Evolutionary conservation across 2,113 vertebrate species (phyloP).

Genomic region (Phaethornis superciliosus): DNA sequence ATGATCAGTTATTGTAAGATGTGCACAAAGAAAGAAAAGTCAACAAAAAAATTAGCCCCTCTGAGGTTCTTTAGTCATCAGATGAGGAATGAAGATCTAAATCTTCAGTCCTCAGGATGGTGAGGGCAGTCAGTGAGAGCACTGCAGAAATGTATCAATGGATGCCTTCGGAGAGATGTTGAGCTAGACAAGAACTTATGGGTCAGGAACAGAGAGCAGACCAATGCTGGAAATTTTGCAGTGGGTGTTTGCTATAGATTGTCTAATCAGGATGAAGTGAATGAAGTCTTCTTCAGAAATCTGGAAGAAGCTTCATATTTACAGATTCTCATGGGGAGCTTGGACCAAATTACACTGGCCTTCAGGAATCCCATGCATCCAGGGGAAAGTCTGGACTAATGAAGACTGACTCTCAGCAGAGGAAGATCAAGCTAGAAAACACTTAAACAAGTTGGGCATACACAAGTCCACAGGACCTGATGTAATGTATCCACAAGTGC

Average conservation of each 20-base stretch:
- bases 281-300: not conserved
- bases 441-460: not conserved
- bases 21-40: not conserved
- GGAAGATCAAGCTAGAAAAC: not conserved
- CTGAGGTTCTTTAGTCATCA: not conserved
- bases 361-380: not conserved
- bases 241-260: not conserved
- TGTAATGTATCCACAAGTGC: not conserved
- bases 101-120: not conserved
- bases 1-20: not conserved
- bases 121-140: not conserved
- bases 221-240: not conserved
- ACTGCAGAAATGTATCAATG: not conserved
- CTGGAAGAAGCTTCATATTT: not conserved
- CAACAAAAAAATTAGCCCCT: fast-evolving
- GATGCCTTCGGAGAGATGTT: not conserved
- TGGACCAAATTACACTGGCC: not conserved
- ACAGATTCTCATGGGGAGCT: not conserved
- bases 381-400: not conserved
- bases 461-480: not conserved
- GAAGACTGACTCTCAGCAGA: not conserved
- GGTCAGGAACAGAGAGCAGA: not conserved
- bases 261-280: not conserved
- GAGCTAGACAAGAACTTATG: not conserved
- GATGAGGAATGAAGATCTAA: not conserved